phyloP scores from a whole-genome alignment of 2,113 vertebrate species.

The Pseudorhombus dupliciocellatus region DNA sequence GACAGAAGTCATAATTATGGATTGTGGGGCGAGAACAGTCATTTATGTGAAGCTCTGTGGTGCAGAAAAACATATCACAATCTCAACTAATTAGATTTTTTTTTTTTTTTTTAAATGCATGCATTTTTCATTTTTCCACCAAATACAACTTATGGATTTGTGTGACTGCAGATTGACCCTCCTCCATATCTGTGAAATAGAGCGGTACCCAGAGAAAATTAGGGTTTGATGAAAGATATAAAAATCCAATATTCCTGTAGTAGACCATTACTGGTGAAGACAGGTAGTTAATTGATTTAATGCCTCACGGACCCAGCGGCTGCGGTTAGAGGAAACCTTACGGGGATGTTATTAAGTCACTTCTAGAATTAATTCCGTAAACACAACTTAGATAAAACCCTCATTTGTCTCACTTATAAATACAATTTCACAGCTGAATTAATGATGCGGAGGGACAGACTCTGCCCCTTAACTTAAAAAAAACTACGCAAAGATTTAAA shows the following conservation, averaged over 20 bases:
- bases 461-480: background rate
- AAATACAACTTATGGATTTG: no score
- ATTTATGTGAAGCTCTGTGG: background rate
- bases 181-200: conserved; percentile 30
- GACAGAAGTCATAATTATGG: conserved; percentile 12
- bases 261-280: conserved; percentile 16
- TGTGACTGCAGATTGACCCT: conserved; percentile 4
- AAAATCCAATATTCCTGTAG: conserved; percentile 4
- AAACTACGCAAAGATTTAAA: background rate
- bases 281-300: conserved; percentile 25
- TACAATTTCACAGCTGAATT: background rate
- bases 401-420: no score
- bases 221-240: conserved; percentile 45
- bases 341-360: background rate
- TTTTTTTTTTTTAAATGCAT: conserved; percentile 3
- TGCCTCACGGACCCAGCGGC: background rate
- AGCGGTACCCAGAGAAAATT: conserved; percentile 17
- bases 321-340: background rate
- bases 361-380: background rate
- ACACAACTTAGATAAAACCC: background rate
- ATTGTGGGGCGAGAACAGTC: background rate
- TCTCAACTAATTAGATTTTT: background rate
- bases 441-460: conserved; percentile 19
- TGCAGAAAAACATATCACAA: background rate
- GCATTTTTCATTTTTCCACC: background rate